These are phyloP conservation scores for Zaprionus gabonicus DNA, from an alignment of 1,140 invertebrate genomes.

Conservation along the genomic window DNA sequence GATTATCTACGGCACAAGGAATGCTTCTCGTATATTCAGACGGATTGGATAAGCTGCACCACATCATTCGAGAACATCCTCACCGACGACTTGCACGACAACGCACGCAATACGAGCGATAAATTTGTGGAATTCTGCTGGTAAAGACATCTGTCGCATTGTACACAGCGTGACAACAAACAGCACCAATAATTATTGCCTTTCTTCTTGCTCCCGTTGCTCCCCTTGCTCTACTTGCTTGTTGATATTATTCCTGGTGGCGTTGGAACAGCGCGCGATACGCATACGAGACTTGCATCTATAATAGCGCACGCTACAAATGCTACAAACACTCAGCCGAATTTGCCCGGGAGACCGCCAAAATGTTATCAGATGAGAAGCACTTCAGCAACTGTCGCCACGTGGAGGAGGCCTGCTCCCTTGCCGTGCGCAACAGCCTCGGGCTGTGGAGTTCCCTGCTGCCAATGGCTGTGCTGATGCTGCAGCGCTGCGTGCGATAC, in stretches of 20 bases:
- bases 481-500: conserved; percentile 26
- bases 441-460: conserved; percentile 24
- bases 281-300: conserved; percentile 83
- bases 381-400: conserved; percentile 79
- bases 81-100: conserved; percentile 68
- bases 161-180: neutral
- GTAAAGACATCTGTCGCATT: conserved; percentile 50
- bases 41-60: conserved; percentile 78
- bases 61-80: conserved; percentile 74
- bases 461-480: conserved; percentile 22
- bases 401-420: conserved; percentile 66
- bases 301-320: conserved; percentile 79
- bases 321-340: conserved; percentile 80
- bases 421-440: conserved; percentile 7
- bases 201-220: conserved; percentile 4
- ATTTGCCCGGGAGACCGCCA: conserved; percentile 79
- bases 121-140: conserved; percentile 83
- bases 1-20: conserved; percentile 82
- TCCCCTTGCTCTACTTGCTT: conserved; percentile 4
- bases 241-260: too few relatives aligned
- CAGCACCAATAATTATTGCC: conserved; percentile 8
- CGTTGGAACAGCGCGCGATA: conserved; percentile 63
- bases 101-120: conserved; percentile 67
- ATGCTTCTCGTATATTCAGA: conserved; percentile 75
- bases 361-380: conserved; percentile 82